Conservation (phyloP, 2,113 vertebrate genomes). For the Hippocampus mohnikei region DNA sequence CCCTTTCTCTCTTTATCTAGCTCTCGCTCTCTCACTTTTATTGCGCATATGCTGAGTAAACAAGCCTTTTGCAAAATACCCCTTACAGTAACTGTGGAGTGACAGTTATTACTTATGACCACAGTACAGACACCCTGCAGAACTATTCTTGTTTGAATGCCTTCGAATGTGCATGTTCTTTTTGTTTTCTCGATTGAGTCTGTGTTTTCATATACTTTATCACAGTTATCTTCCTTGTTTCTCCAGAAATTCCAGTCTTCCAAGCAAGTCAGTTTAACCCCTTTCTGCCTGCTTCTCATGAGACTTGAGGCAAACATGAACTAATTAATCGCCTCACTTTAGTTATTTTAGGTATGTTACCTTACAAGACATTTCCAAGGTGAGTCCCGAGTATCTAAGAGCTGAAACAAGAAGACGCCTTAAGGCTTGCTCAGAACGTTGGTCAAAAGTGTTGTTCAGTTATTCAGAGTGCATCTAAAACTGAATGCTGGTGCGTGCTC, state of each 20-base stretch:
- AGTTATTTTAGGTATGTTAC: background rate
- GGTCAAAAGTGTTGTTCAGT: too few species aligned
- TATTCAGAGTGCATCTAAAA: too few species aligned
- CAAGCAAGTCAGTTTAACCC: background rate
- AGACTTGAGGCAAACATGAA: conserved; percentile 14
- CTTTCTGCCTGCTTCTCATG: background rate
- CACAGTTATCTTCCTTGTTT: conserved; percentile 21
- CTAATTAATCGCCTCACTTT: background rate
- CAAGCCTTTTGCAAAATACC: conserved; percentile 52
- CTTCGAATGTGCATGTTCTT: background rate
- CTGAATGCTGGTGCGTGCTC: too few species aligned
- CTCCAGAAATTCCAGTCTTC: conserved; percentile 41
- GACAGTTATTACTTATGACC: conserved; percentile 49
- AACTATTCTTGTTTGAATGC: background rate
- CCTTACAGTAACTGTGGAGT: conserved; percentile 24
- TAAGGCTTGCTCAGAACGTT: background rate
- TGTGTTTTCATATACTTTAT: conserved; percentile 9
- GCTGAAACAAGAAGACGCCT: background rate
- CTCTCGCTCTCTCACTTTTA: conserved; percentile 25
- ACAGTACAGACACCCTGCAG: conserved; percentile 18
- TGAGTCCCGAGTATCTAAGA: background rate
- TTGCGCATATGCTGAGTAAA: conserved; percentile 53
- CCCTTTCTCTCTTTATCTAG: background rate
- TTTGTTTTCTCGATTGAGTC: background rate
- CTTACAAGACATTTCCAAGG: background rate